Evolutionary conservation across 2,888 invertebrate species (phyloP), one percentile per base, ranked within the genome.

Genomic region (Philereme transversata): DNA sequence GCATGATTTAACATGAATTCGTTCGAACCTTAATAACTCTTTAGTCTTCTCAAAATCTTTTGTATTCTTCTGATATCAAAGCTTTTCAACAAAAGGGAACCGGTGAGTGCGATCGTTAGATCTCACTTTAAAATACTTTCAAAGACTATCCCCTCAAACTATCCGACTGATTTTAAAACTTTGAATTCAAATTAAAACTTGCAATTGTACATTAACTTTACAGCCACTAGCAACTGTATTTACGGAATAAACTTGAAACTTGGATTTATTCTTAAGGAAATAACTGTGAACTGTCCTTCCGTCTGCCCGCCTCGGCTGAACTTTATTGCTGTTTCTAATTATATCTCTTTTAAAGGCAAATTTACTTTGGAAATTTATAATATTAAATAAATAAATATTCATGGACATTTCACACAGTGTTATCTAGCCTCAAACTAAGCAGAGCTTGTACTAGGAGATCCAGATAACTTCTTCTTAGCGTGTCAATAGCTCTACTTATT

Each of bases 141-240:
- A 40, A 40, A 6, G 40, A 40, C 8, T 8, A 40, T 6, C 4
- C 6, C 40, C 40, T 5, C 8, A 40, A 40, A 40, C 8, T 7
- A 40, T 40, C 6, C 40, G 5, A 46, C 33, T 46, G 7, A 46
- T n/a, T 44, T 34, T 5, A n/a, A 35, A 8, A 44, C 36, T 44
- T 58, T 49, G 38, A 47, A 60, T 54, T 45, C 50, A 46, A 51
- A 46, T 50, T 54, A 50, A 51, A 53, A 41, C 35, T 49, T 50
- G 34, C 47, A 33, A 48, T 43, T 48, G 41, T n/a, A 48, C 10
- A 51, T 40, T 44, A 51, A 60, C 44, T 40, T 53, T 49, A 52
- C 22, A 22, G 22, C 22, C 22, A 22, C 53, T 61, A 48, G 51
- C 43, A 40, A 55, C 44, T 49, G 43, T 35, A 51, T 61, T 53